These are phyloP conservation scores for Chrysocyon brachyurus DNA, from an alignment of 2,797 vertebrate genomes.

Conservation along the genomic window DNA sequence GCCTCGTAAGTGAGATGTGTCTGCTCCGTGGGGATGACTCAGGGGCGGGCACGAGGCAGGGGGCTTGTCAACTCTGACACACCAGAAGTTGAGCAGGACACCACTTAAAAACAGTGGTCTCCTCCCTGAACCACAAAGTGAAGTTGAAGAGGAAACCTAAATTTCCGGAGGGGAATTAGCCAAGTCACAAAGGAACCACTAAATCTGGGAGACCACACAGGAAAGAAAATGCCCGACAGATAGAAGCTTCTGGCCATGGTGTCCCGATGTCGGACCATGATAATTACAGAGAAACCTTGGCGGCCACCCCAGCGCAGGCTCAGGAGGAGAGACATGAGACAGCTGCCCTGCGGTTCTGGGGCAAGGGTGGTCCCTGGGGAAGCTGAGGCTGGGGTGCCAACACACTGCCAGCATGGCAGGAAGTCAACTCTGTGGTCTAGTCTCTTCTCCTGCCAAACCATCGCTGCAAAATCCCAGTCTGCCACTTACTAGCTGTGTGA, in stretches of 20 bases:
- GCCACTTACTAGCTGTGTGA: neutral
- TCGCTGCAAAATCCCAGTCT: neutral
- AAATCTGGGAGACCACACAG: neutral
- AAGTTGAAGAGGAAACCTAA: constrained; percentile 50
- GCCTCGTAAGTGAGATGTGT: neutral
- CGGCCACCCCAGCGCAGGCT: neutral
- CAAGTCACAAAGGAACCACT: constrained; percentile 50
- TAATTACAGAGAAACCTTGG: neutral
- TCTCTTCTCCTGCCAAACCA: constrained; percentile 63
- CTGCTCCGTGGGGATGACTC: neutral
- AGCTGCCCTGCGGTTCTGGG: neutral
- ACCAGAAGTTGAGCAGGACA: neutral
- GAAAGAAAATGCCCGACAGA: neutral
- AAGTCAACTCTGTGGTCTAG: constrained; percentile 44
- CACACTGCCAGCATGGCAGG: neutral
- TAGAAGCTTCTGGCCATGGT: neutral
- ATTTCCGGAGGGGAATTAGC: neutral
- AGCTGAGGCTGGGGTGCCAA: neutral
- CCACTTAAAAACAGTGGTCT: neutral
- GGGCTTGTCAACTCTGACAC: neutral
- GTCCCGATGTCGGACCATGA: neutral
- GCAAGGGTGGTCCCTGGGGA: neutral
- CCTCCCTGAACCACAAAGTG: neutral
- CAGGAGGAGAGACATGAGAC: neutral
- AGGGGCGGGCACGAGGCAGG: neutral